Base-by-base conservation (phyloP, 1,140 invertebrate species). In the Leptonema lineaticorne region DNA sequence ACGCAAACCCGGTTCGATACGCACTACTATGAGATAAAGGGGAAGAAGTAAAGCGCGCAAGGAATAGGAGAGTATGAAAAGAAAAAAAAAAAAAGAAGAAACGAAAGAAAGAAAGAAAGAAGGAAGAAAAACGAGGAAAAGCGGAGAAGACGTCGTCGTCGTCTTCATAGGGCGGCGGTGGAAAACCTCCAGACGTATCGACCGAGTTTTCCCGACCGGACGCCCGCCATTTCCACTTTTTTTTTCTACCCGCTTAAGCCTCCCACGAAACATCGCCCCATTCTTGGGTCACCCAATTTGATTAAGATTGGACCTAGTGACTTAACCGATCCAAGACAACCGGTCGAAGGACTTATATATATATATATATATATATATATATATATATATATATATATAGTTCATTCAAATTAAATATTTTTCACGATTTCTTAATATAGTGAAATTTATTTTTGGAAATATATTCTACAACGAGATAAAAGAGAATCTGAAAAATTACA, bases 111-210 rank as follows among this genome's bases (percentile, higher is more conserved):
- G n/a, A n/a, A n/a, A n/a, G n/a, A n/a, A n/a, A n/a, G n/a, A 26
- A 28, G n/a, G 56, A 22, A 26, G 26, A 16, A 58, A 58, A 26
- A 26, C n/a, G n/a, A 28, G 9, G 28, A n/a, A n/a, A n/a, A n/a
- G n/a, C n/a, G n/a, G n/a, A n/a, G n/a, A n/a, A n/a, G n/a, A n/a
- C n/a, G n/a, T n/a, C n/a, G n/a, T n/a, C n/a, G n/a, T n/a, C n/a
- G n/a, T n/a, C 6, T 18, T 16, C 20, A 2, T 14, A 28, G 8
- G 59, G 29, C n/a, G 30, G 22, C 26, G 24, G 30, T 20, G n/a
- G 56, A 7, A 18, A 45, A 6, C 9, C 59, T 62, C 58, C 58
- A 62, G 59, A 62, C 59, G 59, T 62, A 62, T 62, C 59, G 59
- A 62, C 59, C 59, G 1, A 29, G 9, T 57, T 28, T 16, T 9